Percentiles rank a stretch among this genome's conserved stretches.
phyloP scores from a whole-genome alignment of 2,888 invertebrate genomes.

The Himalopsyche anomala region DNA sequence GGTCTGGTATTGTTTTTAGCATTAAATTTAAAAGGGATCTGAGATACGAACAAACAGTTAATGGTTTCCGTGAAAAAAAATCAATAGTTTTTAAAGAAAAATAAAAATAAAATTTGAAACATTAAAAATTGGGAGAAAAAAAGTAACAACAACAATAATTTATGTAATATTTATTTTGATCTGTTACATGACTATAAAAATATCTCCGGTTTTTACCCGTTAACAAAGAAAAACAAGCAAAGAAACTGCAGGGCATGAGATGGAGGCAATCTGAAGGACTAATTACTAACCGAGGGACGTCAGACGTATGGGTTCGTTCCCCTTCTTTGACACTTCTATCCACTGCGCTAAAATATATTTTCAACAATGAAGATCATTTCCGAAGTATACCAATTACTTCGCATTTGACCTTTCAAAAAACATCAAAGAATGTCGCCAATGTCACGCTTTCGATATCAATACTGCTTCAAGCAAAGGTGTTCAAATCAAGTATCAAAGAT shows the following conservation, averaged over 20 bases:
- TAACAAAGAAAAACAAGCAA: constrained; percentile 5
- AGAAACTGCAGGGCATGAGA: background rate
- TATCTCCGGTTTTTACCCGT: background rate
- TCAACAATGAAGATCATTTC: constrained; percentile 38
- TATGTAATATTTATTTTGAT: too few relatives aligned
- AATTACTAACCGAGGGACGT: constrained; percentile 41
- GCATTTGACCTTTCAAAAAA: constrained; percentile 45
- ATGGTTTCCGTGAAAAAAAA: too few relatives aligned
- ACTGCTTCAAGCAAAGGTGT: background rate
- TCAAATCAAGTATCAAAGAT: background rate
- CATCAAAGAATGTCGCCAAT: constrained; percentile 41
- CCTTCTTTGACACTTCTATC: constrained; percentile 14
- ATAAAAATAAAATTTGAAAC: too few relatives aligned
- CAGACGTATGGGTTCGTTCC: constrained; percentile 2
- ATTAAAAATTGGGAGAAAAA: too few relatives aligned
- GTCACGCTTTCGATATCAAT: constrained; percentile 5
- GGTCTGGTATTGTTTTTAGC: too few relatives aligned
- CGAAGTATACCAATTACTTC: constrained; percentile 49
- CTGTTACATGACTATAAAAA: too few relatives aligned
- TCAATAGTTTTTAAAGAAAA: too few relatives aligned
- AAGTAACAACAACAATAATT: too few relatives aligned
- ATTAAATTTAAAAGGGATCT: too few relatives aligned
- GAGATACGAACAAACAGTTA: too few relatives aligned
- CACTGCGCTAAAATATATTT: constrained; percentile 39
- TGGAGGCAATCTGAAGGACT: constrained; percentile 39